Evolutionary conservation across 2,113 vertebrate species (phyloP), one percentile per base, ranked within the genome.

Genomic region (Maccullochella peelii): DNA sequence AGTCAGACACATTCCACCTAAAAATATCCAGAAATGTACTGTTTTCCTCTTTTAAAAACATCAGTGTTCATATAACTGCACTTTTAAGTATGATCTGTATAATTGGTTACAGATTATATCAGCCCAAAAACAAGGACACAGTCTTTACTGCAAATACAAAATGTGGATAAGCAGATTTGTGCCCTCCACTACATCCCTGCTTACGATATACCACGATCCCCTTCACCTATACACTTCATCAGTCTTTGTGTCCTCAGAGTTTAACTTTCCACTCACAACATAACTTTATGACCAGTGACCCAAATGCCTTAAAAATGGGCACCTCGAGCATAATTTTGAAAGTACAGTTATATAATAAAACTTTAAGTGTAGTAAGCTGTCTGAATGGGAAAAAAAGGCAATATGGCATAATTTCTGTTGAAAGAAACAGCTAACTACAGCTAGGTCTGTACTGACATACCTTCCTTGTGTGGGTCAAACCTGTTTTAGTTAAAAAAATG

Each of bases 151-250:
- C 18, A 73, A 63, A 66, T 49, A 23, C 4, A 65, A 58, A 68
- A 59, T 36, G n/a, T 25, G 63, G 23, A 71, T 71, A 21, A 70
- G 4, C 21, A 73, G 15, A 57, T 36, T 52, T 9, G 40, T 15
- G 23, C 23, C 21, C 7, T 79, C 2, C 25, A 38, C 6, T 36
- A 44, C 21, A 77, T 69, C 8, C 4, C 50, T 20, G 21, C 50
- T 65, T 58, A n/a, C 67, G 66, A 82, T 52, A 85, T 40, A 18
- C 6, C 54, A 33, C n/a, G 16, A 25, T 73, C 57, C 33, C 23
- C 59, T 77, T 73, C 25, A 86, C n/a, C 20, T 25, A n/a, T 2
- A 50, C 5, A 33, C 2, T 57, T 6, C 0, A 0, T 62, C 42
- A 15, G 20, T 33, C 42, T 70, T 55, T 18, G 27, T 62, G 14